Conservation (phyloP, 2,797 vertebrate species). For the Poecile montanus region DNA sequence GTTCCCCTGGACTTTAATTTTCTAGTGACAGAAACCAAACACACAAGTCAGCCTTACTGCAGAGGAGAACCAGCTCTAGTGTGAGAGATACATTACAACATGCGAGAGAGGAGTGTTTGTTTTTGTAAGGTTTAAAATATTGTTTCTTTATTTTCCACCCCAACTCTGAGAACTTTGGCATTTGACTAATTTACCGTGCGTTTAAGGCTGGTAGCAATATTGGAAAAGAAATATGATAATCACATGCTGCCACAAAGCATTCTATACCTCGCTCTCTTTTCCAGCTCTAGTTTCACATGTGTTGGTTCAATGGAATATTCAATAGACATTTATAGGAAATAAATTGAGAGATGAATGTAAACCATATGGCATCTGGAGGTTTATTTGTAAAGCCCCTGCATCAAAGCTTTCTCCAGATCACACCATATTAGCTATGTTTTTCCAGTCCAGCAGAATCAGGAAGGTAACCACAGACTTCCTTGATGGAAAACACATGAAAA, state of each 20-base stretch:
- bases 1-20: conserved; percentile 53
- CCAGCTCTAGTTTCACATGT: conserved; percentile 91
- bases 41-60: conserved; percentile 5
- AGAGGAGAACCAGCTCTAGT: conserved; percentile 18
- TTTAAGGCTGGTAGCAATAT: conserved; percentile 83
- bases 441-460: conserved; percentile 98
- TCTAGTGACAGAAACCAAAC: conserved; percentile 69
- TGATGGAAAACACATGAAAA: conserved; percentile 99
- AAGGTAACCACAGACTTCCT: conserved; percentile 98
- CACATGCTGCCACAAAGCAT: conserved; percentile 89
- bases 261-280: conserved; percentile 83
- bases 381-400: conserved; percentile 98
- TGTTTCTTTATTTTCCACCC: conserved; percentile 76
- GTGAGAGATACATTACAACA: conserved; percentile 48
- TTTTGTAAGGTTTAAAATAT: conserved; percentile 75
- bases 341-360: conserved; percentile 99
- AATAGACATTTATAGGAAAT: conserved; percentile 99
- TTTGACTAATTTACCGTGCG: conserved; percentile 77
- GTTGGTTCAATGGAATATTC: conserved; percentile 92
- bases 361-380: conserved; percentile 97
- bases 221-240: conserved; percentile 88
- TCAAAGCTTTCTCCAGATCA: conserved; percentile 98
- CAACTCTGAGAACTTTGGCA: conserved; percentile 74
- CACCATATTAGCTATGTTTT: conserved; percentile 99
- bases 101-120: conserved; percentile 70